Percentiles rank a stretch among this genome's conserved stretches.
Conservation (phyloP, 2,888 invertebrate genomes). For the Acholoe squamosa region DNA sequence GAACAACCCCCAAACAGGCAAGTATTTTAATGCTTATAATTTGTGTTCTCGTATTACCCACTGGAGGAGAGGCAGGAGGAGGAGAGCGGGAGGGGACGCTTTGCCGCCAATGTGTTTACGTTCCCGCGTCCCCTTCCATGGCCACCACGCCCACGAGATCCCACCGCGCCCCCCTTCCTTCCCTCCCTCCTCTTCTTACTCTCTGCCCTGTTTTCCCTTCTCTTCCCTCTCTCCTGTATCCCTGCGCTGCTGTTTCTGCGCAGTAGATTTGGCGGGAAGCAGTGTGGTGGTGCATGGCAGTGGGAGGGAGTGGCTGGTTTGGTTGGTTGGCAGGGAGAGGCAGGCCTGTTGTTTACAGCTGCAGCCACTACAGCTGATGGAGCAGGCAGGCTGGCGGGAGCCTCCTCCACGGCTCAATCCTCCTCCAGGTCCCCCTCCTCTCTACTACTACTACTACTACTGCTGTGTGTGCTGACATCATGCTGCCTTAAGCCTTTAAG, state of each 20-base stretch:
- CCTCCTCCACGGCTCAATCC: no score
- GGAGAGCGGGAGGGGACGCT: background rate
- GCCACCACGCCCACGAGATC: background rate
- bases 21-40: background rate
- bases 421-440: no score
- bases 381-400: no score
- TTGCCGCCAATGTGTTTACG: background rate
- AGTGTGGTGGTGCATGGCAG: background rate
- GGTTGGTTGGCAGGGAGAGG: constrained; percentile 4
- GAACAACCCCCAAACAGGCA: constrained; percentile 20
- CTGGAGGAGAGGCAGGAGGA: background rate
- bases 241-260: constrained; percentile 1
- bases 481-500: no score
- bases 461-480: no score
- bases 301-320: background rate
- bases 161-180: background rate
- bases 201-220: background rate
- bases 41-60: no score
- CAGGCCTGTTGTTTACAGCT: background rate
- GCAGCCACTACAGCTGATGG: background rate
- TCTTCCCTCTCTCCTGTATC: background rate
- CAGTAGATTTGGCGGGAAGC: constrained; percentile 34
- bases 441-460: no score
- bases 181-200: background rate
- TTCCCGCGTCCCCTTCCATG: background rate